Evolutionary conservation across 2,113 vertebrate genomes (phyloP).

Genomic region (Engraulis encrasicolus): DNA sequence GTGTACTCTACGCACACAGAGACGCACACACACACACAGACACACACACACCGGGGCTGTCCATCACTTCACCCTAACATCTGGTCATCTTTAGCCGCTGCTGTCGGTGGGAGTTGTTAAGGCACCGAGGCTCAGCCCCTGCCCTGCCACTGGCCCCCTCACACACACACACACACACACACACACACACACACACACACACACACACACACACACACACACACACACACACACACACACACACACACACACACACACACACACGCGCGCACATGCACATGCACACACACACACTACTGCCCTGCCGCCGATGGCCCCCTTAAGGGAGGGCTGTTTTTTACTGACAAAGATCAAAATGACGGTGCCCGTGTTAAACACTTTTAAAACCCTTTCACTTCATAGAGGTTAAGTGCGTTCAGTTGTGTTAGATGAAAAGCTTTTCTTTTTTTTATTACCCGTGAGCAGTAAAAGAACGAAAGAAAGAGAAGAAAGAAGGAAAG

Average conservation of each 20-base stretch:
- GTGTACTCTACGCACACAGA: constrained; percentile 19
- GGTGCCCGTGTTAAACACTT: constrained; percentile 55
- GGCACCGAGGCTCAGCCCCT: no score
- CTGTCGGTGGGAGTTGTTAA: no score
- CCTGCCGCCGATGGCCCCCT: no score
- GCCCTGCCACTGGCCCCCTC: no score
- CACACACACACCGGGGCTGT: no score
- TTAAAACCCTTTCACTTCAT: constrained; percentile 55
- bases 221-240: not conserved
- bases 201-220: no score
- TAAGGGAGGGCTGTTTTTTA: constrained; percentile 30
- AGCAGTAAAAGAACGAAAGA: not conserved
- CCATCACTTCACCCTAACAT: no score
- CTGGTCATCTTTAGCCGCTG: no score
- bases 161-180: constrained; percentile 5
- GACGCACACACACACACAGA: not conserved
- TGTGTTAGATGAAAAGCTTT: not conserved
- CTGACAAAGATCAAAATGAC: constrained; percentile 41
- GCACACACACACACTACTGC: not conserved
- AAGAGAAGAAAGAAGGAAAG: constrained; percentile 3
- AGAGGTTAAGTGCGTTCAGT: constrained; percentile 33
- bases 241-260: not conserved
- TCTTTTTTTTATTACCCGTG: not conserved
- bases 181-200: no score
- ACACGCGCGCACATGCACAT: constrained; percentile 17